Base-by-base conservation (phyloP, 2,888 invertebrate genomes). In the Agrilus cyanescens region DNA sequence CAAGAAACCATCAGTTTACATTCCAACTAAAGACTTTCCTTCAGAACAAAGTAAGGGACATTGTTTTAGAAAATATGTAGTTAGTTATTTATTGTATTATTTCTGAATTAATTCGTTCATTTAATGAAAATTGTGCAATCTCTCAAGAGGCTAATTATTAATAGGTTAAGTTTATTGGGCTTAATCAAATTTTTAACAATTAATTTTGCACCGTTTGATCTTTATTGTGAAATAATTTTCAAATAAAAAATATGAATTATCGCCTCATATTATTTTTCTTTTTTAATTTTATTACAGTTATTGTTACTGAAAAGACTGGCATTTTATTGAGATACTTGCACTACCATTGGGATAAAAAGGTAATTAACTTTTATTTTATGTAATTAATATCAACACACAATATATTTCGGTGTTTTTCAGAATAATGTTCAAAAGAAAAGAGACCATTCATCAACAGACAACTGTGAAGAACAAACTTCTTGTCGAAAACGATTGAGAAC, bases 331-430 rank as follows among this genome's bases (percentile, higher is more conserved):
- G 94, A 69, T 95, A 91, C 68, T 75, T 95, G 50, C 93, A 94
- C 57, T 90, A 93, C 59, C 90, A 91, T 67, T 94, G 91, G 89
- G 93, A 94, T 62, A 93, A 90, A 72, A 89, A 89, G 76, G 80
- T 83, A 67, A 47, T 45, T 51, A 20, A 20, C 16, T 18, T 15
- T 37, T 31, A 5, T 20, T 41, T 30, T 29, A 34, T 5, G 12
- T 41, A 30, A 25, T 25, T 20, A 13, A 20, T 13, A n/a, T n/a
- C n/a, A 30, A 4, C n/a, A 12, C 5, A 1, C 8, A 30, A 30
- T 12, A 38, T 13, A 31, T 38, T 10, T 25, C 14, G 3, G 12
- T 30, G 14, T 31, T 41, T 37, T 37, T 41, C 8, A 13, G 16
- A 30, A 12, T 18, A n/a, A n/a, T 51, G 47, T 57, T 12, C 58